These are phyloP conservation scores for Chaetodon trifasciatus DNA, from an alignment of 2,797 vertebrate genomes.

Conservation along the genomic window DNA sequence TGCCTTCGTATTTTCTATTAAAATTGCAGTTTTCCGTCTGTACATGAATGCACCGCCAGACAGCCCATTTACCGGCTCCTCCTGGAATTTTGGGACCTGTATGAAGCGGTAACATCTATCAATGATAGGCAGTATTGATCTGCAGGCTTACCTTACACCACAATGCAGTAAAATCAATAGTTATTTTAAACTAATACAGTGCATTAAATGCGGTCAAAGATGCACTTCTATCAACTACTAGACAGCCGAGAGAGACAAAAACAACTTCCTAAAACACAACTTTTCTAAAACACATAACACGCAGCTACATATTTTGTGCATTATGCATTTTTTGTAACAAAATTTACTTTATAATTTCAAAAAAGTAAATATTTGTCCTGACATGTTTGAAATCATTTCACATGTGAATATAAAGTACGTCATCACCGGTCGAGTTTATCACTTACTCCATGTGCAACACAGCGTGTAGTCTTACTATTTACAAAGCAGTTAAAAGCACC, in stretches of 20 bases:
- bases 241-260: not conserved
- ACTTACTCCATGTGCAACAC: not conserved
- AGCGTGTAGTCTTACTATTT: not conserved
- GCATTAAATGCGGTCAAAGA: not conserved
- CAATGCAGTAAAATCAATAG: not conserved
- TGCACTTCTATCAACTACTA: not conserved
- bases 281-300: too few relatives aligned
- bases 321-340: not conserved
- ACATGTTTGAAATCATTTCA: not conserved
- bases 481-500: not conserved
- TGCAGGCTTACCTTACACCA: not conserved
- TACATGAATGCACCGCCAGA: not conserved
- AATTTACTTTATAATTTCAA: not conserved
- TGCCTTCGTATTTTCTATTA: not conserved
- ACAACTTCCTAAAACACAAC: too few relatives aligned
- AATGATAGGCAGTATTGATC: not conserved
- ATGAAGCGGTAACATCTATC: too few relatives aligned
- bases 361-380: not conserved
- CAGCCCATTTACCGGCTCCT: not conserved
- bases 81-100: not conserved
- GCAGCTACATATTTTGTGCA: not conserved
- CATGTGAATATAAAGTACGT: not conserved
- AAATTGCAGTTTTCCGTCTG: not conserved
- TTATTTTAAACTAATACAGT: not conserved
- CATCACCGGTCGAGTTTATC: too few relatives aligned